These are phyloP conservation scores for Tinea pellionella DNA, from an alignment of 2,888 invertebrate species.

Conservation along the genomic window DNA sequence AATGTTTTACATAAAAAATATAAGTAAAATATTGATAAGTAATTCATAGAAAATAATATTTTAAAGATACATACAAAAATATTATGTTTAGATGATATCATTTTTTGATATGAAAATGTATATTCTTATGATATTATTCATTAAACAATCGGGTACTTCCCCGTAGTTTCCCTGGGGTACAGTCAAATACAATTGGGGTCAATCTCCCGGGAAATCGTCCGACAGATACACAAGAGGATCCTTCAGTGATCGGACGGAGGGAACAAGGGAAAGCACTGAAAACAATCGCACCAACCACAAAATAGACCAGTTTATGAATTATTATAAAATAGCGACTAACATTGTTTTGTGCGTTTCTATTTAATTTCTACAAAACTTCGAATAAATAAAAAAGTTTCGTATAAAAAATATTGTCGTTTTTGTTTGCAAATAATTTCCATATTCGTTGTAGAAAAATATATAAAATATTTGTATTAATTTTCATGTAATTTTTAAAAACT, in stretches of 20 bases:
- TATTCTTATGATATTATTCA: neutral
- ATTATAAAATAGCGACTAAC: slow-evolving; percentile 25
- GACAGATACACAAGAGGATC: no score
- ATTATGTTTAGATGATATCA: neutral
- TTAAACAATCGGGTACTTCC: no score
- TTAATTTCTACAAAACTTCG: slow-evolving; percentile 37
- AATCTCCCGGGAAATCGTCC: no score
- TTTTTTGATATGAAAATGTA: neutral
- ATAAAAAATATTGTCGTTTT: neutral
- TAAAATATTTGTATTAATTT: no score
- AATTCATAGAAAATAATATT: neutral
- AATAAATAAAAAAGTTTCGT: neutral
- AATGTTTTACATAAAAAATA: neutral
- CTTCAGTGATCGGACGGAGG: no score
- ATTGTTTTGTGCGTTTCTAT: slow-evolving; percentile 55
- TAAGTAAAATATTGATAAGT: neutral
- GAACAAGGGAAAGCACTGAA: no score
- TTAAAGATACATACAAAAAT: neutral
- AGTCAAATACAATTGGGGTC: no score
- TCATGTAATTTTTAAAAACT: no score
- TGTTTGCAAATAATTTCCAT: neutral
- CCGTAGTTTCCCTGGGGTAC: no score
- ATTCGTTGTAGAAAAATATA: no score
- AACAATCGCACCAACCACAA: no score
- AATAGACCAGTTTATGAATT: no score